Conservation (phyloP, 2,888 invertebrate genomes). For the Leuctra nigra region DNA sequence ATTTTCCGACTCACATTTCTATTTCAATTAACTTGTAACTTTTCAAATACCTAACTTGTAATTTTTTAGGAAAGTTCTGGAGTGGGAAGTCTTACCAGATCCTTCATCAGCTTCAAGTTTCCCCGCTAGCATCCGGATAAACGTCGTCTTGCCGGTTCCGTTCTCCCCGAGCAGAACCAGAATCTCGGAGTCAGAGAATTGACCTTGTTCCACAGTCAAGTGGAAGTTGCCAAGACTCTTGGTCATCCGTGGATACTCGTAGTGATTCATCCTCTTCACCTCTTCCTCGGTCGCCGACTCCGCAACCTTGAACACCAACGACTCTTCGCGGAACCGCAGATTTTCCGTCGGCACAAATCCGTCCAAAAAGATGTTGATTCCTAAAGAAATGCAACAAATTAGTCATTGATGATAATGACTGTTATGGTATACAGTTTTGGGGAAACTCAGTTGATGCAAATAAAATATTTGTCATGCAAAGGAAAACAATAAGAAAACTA, state of each 20-base stretch:
- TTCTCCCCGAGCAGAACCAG: conserved; percentile 93
- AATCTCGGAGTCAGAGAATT: conserved; percentile 99
- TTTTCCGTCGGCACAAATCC: conserved; percentile 99
- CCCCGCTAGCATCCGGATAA: conserved; percentile 97
- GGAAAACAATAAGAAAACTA: no score
- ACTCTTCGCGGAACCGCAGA: conserved; percentile 94
- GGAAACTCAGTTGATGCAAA: no score
- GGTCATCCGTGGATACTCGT: conserved; percentile 89
- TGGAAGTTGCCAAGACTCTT: conserved; percentile 77
- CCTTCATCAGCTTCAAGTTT: conserved; percentile 85
- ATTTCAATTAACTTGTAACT: no score
- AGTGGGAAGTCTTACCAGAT: conserved; percentile 42
- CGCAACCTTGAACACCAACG: conserved; percentile 95
- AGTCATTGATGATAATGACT: conserved; percentile 7
- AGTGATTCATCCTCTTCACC: conserved; percentile 93
- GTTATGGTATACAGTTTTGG: background rate
- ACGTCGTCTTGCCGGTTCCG: conserved; percentile 99
- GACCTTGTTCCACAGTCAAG: conserved; percentile 76
- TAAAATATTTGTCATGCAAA: no score
- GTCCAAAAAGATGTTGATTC: conserved; percentile 98
- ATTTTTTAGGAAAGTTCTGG: background rate
- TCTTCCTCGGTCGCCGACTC: conserved; percentile 97
- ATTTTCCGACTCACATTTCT: no score
- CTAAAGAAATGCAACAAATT: conserved; percentile 39
- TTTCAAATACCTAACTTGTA: no score